Conservation (phyloP, 1,140 invertebrate genomes). For the Samia ricini region DNA sequence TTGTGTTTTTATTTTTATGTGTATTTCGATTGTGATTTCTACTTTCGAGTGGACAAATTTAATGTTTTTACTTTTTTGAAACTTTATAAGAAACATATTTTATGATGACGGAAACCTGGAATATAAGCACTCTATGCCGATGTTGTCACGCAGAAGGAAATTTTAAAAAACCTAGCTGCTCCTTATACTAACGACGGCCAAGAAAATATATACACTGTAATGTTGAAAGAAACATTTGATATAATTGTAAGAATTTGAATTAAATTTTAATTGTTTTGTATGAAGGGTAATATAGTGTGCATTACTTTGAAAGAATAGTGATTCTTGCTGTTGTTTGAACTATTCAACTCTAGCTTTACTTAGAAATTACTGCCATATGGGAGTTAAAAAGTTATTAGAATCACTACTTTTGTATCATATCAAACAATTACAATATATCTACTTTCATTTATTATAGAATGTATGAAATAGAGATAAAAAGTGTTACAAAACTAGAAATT, state of each 20-base stretch:
- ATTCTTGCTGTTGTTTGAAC: not conserved
- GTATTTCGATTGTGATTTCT: too few relatives aligned
- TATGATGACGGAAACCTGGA: conserved; percentile 3
- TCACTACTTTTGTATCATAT: not conserved
- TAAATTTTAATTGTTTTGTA: not conserved
- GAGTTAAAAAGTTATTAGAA: not conserved
- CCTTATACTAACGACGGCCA: conserved; percentile 9
- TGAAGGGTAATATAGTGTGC: not conserved
- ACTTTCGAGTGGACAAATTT: too few relatives aligned
- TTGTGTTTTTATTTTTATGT: too few relatives aligned
- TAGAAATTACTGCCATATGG: not conserved
- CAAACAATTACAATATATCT: not conserved
- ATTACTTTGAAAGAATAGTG: not conserved
- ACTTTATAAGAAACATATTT: too few relatives aligned
- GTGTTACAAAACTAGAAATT: too few relatives aligned
- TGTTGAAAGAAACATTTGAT: conserved; percentile 32
- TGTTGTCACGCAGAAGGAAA: conserved; percentile 31
- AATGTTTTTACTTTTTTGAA: too few relatives aligned
- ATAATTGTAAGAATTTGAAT: conserved; percentile 25
- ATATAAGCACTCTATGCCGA: conserved; percentile 24
- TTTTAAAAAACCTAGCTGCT: conserved; percentile 21
- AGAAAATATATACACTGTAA: conserved; percentile 21
- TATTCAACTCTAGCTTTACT: not conserved
- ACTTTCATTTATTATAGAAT: too few relatives aligned
- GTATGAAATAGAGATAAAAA: too few relatives aligned